phyloP scores from a whole-genome alignment of 2,888 invertebrate genomes.

The Lutraria lutraria region DNA sequence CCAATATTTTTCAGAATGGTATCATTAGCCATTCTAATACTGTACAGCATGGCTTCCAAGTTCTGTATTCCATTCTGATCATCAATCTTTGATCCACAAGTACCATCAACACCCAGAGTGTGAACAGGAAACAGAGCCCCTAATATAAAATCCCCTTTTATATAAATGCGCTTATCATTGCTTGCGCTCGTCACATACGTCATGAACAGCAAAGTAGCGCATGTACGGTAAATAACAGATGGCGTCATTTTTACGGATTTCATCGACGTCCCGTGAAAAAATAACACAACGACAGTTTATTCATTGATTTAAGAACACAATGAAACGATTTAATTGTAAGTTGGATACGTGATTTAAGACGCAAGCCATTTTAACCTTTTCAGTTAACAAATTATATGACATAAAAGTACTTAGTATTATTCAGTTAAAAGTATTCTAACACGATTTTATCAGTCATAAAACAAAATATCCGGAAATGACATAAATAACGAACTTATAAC shows the following conservation, averaged over 20 bases:
- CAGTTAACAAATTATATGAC: no score
- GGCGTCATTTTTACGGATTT: background rate
- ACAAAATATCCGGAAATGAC: no score
- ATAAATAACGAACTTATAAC: no score
- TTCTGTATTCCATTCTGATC: conserved; percentile 91
- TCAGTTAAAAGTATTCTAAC: no score
- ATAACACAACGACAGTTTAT: no score
- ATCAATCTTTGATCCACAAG: conserved; percentile 87
- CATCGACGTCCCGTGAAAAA: background rate
- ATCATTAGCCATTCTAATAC: conserved; percentile 90
- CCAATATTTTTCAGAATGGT: conserved; percentile 89
- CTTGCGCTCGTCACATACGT: background rate
- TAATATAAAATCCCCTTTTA: conserved; percentile 89
- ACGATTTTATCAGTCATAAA: no score
- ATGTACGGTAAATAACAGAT: background rate
- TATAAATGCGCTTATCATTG: conserved; percentile 21
- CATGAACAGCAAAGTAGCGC: background rate
- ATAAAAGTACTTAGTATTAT: no score
- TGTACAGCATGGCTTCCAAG: conserved; percentile 91
- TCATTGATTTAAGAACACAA: no score
- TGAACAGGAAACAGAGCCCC: conserved; percentile 92
- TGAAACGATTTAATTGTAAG: no score
- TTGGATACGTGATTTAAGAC: no score
- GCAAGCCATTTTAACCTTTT: no score
- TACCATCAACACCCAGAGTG: conserved; percentile 75